Conservation (phyloP, 37 sponge, comb jelly and placozoan species). For the Aphrocallistes beatrix region DNA sequence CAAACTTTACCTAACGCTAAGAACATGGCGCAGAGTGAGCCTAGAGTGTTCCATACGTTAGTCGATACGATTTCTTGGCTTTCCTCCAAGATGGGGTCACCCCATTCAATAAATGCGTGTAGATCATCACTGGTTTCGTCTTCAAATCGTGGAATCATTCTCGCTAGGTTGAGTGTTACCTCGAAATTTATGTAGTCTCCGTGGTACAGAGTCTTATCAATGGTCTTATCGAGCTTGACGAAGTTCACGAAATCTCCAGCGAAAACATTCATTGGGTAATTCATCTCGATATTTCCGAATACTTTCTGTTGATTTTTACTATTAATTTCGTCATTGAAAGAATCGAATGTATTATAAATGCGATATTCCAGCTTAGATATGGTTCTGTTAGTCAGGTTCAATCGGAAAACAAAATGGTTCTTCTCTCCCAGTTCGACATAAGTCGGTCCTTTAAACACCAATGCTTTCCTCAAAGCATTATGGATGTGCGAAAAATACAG, state of each 20-base stretch:
- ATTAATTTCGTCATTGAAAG: neutral
- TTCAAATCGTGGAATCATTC: neutral
- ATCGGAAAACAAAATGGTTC: neutral
- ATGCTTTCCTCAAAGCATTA: neutral
- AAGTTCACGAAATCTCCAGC: neutral
- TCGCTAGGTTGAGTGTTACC: neutral
- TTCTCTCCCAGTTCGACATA: neutral
- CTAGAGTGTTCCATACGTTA: neutral
- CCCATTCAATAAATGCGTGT: neutral
- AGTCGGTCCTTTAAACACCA: neutral
- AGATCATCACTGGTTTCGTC: neutral
- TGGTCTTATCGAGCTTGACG: conserved; percentile 10
- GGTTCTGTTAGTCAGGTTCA: neutral
- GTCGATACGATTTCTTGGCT: neutral
- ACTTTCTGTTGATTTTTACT: neutral
- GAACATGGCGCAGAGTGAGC: conserved; percentile 3
- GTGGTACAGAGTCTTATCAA: neutral
- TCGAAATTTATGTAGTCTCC: neutral
- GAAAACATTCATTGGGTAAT: neutral
- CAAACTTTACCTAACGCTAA: neutral
- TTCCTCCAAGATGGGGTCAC: neutral
- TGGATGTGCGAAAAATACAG: neutral
- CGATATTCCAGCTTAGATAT: neutral
- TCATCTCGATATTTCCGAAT: neutral
- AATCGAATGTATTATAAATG: neutral